Conservation (phyloP, 2,888 invertebrate genomes). For the Pristionchus entomophagus region DNA sequence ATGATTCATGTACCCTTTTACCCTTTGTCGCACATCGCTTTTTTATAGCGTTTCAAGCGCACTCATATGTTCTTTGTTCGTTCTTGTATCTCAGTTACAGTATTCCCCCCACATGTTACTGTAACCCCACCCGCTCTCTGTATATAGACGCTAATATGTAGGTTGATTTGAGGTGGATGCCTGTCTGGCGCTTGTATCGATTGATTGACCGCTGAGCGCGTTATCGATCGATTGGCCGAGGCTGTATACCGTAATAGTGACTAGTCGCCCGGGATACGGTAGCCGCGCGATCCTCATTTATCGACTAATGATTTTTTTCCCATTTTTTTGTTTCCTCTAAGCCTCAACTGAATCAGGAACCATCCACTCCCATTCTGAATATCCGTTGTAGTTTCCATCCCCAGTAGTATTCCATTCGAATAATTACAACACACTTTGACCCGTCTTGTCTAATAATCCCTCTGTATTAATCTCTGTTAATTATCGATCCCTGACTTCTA, state of each 20-base stretch:
- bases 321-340: neutral
- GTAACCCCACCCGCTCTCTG: slow-evolving; percentile 5
- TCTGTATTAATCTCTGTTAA: neutral
- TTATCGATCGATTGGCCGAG: neutral
- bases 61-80: neutral
- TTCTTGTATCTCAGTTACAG: slow-evolving; percentile 24
- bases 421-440: no score
- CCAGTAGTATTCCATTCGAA: neutral
- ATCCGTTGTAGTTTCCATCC: no score
- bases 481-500: neutral
- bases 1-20: neutral
- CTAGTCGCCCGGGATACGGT: neutral
- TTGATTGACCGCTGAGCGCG: no score
- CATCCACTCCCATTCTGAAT: no score
- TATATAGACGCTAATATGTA: neutral
- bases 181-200: neutral
- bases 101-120: neutral
- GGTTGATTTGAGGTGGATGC: neutral
- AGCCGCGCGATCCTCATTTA: neutral
- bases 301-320: neutral
- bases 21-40: neutral
- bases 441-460: neutral
- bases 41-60: no score
- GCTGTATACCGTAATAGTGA: neutral
- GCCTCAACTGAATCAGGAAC: slow-evolving; percentile 31